A percentile compares a stretch with the other conserved stretches of the same genome.
Evolutionary conservation across 2,113 vertebrate species (phyloP).

Genomic region (Microtus oregoni): DNA sequence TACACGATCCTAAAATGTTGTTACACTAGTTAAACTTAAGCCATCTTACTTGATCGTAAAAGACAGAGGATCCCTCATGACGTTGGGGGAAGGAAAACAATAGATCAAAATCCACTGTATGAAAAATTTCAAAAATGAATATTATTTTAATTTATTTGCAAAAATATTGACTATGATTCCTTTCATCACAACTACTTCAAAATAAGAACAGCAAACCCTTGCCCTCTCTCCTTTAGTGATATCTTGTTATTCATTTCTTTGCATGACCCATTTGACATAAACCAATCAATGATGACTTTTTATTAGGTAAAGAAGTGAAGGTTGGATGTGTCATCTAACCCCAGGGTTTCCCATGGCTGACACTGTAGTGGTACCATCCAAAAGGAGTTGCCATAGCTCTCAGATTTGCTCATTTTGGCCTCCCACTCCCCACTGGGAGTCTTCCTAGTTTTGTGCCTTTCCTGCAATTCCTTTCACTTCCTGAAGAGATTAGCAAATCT

Average conservation of each 20-base stretch:
- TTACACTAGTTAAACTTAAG: neutral
- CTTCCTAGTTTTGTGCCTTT: neutral
- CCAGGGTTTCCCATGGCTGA: neutral
- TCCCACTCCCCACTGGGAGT: neutral
- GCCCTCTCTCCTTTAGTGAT: neutral
- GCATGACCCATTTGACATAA: neutral
- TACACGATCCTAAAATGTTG: conserved; percentile 22
- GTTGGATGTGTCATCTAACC: neutral
- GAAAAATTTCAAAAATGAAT: neutral
- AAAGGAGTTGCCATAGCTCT: neutral
- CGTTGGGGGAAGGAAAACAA: neutral
- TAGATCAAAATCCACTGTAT: neutral
- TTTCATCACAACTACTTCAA: neutral
- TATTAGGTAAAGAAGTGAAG: neutral
- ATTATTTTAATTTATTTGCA: conserved; percentile 17
- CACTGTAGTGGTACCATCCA: neutral
- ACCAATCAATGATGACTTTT: neutral
- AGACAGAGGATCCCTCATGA: neutral
- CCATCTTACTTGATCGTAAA: conserved; percentile 3
- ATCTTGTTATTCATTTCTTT: conserved; percentile 4
- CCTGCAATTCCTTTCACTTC: conserved; percentile 4
- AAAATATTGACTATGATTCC: neutral
- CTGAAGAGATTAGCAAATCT: neutral
- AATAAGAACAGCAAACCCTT: neutral
- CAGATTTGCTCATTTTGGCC: neutral